Evolutionary conservation across 2,797 vertebrate species (phyloP).

Genomic region (Rhinogobio ventralis): DNA sequence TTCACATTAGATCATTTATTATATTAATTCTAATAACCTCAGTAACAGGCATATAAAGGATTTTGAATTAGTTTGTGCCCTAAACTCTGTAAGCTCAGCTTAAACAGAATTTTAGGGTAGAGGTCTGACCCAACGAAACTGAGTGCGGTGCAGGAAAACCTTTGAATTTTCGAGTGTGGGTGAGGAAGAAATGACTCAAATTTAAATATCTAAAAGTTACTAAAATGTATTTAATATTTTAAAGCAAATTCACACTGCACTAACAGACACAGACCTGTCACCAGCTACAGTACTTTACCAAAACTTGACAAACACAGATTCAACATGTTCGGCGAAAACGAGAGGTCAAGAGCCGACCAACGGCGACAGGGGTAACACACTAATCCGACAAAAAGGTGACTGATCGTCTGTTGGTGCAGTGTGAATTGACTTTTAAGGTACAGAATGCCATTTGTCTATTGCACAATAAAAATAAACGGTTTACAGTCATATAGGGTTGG

Average conservation of each 20-base stretch:
- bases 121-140: neutral
- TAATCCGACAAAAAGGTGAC: too few relatives aligned
- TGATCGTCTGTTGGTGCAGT: too few relatives aligned
- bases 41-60: neutral
- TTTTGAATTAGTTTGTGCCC: neutral
- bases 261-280: too few relatives aligned
- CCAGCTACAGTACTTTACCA: too few relatives aligned
- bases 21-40: neutral
- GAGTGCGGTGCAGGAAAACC: neutral
- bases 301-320: too few relatives aligned
- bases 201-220: neutral
- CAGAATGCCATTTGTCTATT: too few relatives aligned
- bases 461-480: too few relatives aligned
- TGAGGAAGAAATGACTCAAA: neutral
- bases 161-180: neutral
- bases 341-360: too few relatives aligned
- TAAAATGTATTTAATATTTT: neutral
- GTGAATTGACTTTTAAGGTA: too few relatives aligned
- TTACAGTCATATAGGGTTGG: too few relatives aligned
- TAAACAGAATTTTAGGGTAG: neutral
- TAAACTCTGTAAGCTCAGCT: neutral
- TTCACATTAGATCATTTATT: slow-evolving; percentile 34
- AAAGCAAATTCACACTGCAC: neutral
- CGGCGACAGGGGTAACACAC: too few relatives aligned
- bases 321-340: too few relatives aligned